Conservation (phyloP, 2,113 vertebrate genomes). For the Halcyon senegalensis region DNA sequence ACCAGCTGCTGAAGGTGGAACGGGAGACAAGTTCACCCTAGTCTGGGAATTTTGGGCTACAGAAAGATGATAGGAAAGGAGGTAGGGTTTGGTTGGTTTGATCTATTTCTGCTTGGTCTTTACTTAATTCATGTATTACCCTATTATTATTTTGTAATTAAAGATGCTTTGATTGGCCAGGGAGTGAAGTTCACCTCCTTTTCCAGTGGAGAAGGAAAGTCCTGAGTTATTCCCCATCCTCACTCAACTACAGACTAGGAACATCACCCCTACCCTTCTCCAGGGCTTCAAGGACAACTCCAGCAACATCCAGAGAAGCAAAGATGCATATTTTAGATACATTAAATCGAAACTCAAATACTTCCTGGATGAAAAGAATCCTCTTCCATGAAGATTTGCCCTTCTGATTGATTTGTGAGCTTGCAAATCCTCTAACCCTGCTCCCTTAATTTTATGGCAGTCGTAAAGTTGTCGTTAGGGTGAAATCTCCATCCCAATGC, state of each 20-base stretch:
- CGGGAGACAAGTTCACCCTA: not conserved
- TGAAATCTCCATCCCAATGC: not conserved
- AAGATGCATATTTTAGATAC: not conserved
- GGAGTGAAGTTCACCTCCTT: not conserved
- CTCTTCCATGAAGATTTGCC: not conserved
- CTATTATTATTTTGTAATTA: not conserved
- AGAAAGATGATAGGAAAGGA: not conserved
- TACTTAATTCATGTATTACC: not conserved
- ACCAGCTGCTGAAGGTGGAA: not conserved
- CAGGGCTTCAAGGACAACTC: not conserved
- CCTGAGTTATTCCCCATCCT: not conserved
- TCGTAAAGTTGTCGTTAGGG: not conserved
- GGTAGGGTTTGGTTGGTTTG: not conserved
- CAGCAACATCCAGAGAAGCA: not conserved
- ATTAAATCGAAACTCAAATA: not conserved
- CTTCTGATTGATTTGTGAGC: accelerated
- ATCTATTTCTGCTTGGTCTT: not conserved
- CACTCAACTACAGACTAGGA: not conserved
- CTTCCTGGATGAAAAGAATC: not conserved
- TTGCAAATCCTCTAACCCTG: not conserved
- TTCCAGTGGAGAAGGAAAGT: not conserved
- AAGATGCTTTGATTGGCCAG: not conserved
- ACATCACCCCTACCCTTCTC: not conserved
- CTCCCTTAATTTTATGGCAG: not conserved
- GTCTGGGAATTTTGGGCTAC: not conserved